phyloP scores from a whole-genome alignment of 2,797 vertebrate genomes.

The Thripadectes ignobilis region DNA sequence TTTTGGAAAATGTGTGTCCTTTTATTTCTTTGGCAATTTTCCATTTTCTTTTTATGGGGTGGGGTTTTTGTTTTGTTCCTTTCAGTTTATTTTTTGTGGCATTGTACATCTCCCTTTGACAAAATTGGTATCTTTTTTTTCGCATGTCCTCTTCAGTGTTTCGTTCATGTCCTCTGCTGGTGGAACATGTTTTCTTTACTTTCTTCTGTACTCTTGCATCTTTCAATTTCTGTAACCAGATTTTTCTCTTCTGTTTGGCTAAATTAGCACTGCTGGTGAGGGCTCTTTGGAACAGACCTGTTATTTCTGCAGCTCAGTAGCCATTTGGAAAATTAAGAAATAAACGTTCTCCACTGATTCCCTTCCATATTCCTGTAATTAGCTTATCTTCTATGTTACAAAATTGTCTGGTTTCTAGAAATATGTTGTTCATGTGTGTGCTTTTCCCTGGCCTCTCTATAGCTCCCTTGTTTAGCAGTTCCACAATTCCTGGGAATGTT shows the following conservation, averaged over 20 bases:
- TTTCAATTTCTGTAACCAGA: background rate
- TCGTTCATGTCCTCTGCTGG: background rate
- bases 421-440: background rate
- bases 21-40: constrained; percentile 57
- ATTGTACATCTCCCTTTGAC: background rate
- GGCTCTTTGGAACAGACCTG: background rate
- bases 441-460: background rate
- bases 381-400: background rate
- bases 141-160: background rate
- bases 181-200: constrained; percentile 6
- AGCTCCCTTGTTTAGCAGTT: background rate
- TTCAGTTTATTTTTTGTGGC: background rate
- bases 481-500: background rate
- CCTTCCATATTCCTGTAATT: background rate
- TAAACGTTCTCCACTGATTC: background rate
- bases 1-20: constrained; percentile 75
- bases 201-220: background rate
- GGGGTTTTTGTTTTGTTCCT: background rate
- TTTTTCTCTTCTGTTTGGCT: background rate
- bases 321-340: background rate
- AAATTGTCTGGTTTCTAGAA: background rate
- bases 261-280: background rate
- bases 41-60: background rate
- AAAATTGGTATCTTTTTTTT: background rate
- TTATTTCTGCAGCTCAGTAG: background rate